Evolutionary conservation across 2,888 invertebrate species (phyloP).

Genomic region (Eupithecia pulchellata): DNA sequence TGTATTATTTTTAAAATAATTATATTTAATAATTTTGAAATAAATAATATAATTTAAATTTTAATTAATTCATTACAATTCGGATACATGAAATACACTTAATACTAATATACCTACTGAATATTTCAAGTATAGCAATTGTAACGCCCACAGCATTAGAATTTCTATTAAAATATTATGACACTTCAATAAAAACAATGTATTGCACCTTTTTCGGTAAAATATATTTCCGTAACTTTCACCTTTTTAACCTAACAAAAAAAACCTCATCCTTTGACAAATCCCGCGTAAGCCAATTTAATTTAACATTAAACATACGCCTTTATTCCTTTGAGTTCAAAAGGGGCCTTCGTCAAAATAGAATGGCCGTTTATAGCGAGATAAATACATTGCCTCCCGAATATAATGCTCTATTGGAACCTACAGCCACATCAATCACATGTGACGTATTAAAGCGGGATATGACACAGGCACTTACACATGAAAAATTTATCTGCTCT

Average conservation of each 20-base stretch:
- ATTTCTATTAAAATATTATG: too few relatives aligned
- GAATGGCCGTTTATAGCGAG: constrained; percentile 38
- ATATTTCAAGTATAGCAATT: too few relatives aligned
- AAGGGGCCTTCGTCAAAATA: constrained; percentile 47
- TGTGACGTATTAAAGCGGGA: constrained; percentile 32
- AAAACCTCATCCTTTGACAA: constrained; percentile 6
- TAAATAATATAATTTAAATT: too few relatives aligned
- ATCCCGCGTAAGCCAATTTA: constrained; percentile 36
- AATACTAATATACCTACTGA: too few relatives aligned
- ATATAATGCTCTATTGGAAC: constrained; percentile 34
- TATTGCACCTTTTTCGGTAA: background rate
- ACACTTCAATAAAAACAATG: too few relatives aligned
- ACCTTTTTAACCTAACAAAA: constrained; percentile 5
- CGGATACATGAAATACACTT: too few relatives aligned
- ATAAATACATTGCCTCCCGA: constrained; percentile 36
- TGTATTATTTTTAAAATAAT: too few relatives aligned
- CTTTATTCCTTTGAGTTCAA: constrained; percentile 39
- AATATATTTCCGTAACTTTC: background rate
- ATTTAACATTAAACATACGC: constrained; percentile 34
- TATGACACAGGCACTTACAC: background rate
- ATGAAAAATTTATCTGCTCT: background rate
- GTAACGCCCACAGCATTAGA: too few relatives aligned
- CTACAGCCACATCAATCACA: constrained; percentile 45
- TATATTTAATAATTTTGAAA: too few relatives aligned
- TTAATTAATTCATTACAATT: too few relatives aligned